Evolutionary conservation across 2,888 invertebrate genomes (phyloP), one percentile per base, ranked within the genome.

Genomic region (Zygaena filipendulae): DNA sequence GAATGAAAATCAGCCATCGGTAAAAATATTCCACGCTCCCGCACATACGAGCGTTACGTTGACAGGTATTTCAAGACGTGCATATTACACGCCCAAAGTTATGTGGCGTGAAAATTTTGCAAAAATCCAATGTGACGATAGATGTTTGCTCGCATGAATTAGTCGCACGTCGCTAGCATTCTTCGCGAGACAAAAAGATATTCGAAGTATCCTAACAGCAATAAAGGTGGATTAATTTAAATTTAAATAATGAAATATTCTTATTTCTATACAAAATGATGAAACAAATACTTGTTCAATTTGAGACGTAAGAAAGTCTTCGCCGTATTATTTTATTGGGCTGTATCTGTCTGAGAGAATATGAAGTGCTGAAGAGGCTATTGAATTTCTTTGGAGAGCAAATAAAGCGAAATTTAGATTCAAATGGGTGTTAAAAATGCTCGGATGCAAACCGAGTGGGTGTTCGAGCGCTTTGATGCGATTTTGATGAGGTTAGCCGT

Each of bases 111-210:
- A 46, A 48, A 49, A 32, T 40, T 36, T 46, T 38, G 36, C 53
- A 55, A 61, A 63, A 59, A 63, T 62, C 47, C 53, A 48, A 47
- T 44, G 48, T 55, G 49, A 56, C 49, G 45, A 38, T 42, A 38
- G 44, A 61, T 62, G 67, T 69, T 70, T 63, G 57, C 58, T 55
- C 66, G 70, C 67, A 55, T 67, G 66, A 67, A 70, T 72, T 67
- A 63, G 48, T 52, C 43, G 49, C 57, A 45, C 58, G 56, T 60
- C 55, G 49, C 49, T 33, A 44, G 54, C 49, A 74, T 77, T 67
- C 64, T 62, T 16, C 16, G 7, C 16, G 16, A 7, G 7, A 16
- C 7, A 6, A 16, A 7, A 16, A 7, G 5, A 16, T 4, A 6
- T 6, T 16, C 7, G 7, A 16, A 16, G 5, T 10, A 7, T 16